A percentile compares a stretch with the other conserved stretches of the same genome.
These are phyloP conservation scores for Premnoplex brunnescens DNA, from an alignment of 2,797 vertebrate species.

Conservation along the genomic window DNA sequence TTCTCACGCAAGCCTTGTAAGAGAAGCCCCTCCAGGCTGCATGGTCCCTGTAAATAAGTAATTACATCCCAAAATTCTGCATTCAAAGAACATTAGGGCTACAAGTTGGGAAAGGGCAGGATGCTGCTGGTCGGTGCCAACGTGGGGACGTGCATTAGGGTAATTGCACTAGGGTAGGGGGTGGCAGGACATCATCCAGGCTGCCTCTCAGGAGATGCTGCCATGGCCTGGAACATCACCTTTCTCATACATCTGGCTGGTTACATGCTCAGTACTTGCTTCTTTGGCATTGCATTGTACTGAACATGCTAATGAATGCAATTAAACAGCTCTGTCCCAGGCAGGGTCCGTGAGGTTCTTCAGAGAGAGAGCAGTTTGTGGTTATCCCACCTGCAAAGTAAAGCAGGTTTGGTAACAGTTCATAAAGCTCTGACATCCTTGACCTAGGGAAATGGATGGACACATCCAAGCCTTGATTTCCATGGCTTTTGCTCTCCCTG, in stretches of 20 bases:
- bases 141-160: background rate
- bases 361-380: background rate
- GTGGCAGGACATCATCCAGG: background rate
- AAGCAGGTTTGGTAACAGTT: background rate
- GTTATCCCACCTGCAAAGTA: background rate
- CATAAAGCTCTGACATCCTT: background rate
- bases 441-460: background rate
- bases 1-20: slow-evolving; percentile 27
- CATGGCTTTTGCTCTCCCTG: background rate
- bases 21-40: slow-evolving; percentile 26
- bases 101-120: slow-evolving; percentile 13
- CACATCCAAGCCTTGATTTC: background rate
- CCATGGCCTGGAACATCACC: background rate
- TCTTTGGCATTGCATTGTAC: background rate
- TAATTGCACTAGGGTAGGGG: background rate
- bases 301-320: background rate
- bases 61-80: slow-evolving; percentile 21
- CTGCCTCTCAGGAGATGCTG: background rate
- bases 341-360: background rate
- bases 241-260: background rate
- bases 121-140: background rate
- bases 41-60: slow-evolving; percentile 48
- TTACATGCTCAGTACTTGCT: background rate
- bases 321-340: background rate
- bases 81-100: slow-evolving; percentile 26